Evolutionary conservation across 2,888 invertebrate genomes (phyloP), one percentile per base, ranked within the genome.

Genomic region (Tetragnatha montana): DNA sequence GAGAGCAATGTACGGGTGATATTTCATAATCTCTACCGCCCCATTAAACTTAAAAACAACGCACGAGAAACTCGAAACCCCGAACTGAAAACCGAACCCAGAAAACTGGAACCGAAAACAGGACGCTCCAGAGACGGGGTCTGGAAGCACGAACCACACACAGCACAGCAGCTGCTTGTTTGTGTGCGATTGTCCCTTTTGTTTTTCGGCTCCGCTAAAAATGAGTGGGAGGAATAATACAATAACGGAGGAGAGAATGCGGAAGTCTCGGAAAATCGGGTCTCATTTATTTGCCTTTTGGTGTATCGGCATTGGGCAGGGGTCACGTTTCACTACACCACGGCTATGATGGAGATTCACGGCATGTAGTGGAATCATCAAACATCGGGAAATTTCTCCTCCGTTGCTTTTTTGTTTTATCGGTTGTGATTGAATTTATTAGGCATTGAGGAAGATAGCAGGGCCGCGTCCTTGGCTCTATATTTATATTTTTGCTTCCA

Each of bases 381-480:
- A 12, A 60, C 60, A 74, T 84, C 17, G 68, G 21, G 68, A 73
- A 8, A 8, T 78, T 84, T 75, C 50, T 73, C 10, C 60, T 17
- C 19, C 35, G 74, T 74, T 83, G 83, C 69, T 73, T 60, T 82
- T 47, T n/a, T n/a, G n/a, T n/a, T 84, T 88, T 88, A 88, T 84
- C 74, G 68, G 14, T 82, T 75, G 49, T 60, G 89, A 86, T 89
- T 81, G 81, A 81, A 81, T 85, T 89, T 89, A 88, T 88, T 80
- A 75, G 78, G 50, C 17, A 60, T 69, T 84, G 70, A 80, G 84
- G 84, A 84, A 89, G 74, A 22, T 70, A 50, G 74, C 88, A 89
- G 80, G 88, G 84, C 22, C 81, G 85, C 89, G 89, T 51, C 89
- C 85, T 89, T 89, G 89, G 89, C 69, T 60, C 22, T 74, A 14